Percentiles rank a stretch among this genome's conserved stretches.
phyloP scores from a whole-genome alignment of 2,113 vertebrate genomes.

The Junco hyemalis region DNA sequence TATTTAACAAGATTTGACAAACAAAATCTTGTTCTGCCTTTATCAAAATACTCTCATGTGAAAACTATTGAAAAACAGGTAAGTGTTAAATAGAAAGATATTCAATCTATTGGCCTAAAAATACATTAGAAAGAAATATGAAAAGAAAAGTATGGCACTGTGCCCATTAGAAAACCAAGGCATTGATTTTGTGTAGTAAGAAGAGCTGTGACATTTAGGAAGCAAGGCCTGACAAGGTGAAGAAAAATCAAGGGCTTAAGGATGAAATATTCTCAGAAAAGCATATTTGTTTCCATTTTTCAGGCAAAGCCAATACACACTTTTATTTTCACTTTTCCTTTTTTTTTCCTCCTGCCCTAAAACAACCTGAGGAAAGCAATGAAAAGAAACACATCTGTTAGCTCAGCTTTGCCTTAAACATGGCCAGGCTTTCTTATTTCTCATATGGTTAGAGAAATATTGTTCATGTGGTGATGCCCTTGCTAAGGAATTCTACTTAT shows the following conservation, averaged over 20 bases:
- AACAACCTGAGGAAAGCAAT: neutral
- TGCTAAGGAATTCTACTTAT: neutral
- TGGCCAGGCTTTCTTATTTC: neutral
- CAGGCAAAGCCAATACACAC: neutral
- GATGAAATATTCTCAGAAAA: neutral
- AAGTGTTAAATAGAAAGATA: neutral
- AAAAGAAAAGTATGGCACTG: neutral
- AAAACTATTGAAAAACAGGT: neutral
- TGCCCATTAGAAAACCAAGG: neutral
- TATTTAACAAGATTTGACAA: neutral
- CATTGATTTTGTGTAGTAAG: neutral
- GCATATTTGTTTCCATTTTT: neutral
- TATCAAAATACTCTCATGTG: neutral
- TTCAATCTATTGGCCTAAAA: neutral
- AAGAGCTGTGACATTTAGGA: neutral
- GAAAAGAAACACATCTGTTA: neutral
- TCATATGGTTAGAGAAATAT: neutral
- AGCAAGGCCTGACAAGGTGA: neutral
- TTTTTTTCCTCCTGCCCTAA: neutral
- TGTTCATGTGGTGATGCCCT: neutral
- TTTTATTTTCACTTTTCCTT: neutral
- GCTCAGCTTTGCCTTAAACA: neutral
- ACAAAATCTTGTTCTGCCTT: neutral
- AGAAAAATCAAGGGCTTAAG: neutral
- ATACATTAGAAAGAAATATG: neutral